Evolutionary conservation across 2,888 invertebrate genomes (phyloP).

Genomic region (Lypha dubia): DNA sequence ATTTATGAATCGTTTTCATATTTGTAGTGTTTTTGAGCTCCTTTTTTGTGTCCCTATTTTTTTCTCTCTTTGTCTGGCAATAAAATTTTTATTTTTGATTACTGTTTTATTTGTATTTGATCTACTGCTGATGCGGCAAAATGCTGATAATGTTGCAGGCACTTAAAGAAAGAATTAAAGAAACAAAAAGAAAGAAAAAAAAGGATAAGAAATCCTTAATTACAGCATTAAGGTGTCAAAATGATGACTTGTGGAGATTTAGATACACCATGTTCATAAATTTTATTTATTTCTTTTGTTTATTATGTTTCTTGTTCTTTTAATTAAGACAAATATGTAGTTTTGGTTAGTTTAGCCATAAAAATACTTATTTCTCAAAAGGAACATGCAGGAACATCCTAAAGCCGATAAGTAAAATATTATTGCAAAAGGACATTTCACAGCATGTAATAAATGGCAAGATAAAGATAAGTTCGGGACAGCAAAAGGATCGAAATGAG

Average conservation of each 20-base stretch:
- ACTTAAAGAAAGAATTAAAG: not conserved
- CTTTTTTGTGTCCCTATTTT: too few species aligned
- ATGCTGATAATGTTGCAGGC: conserved; percentile 72
- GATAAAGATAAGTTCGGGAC: too few species aligned
- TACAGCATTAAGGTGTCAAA: conserved; percentile 82
- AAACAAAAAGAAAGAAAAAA: not conserved
- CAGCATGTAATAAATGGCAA: too few species aligned
- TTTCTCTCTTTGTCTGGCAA: conserved; percentile 26
- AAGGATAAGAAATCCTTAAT: conserved; percentile 77
- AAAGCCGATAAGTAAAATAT: too few species aligned
- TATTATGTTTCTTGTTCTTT: not conserved
- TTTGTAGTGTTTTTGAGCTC: conserved; percentile 75
- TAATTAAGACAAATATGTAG: not conserved
- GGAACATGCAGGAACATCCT: too few species aligned
- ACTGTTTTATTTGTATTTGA: conserved; percentile 56
- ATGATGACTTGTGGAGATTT: conserved; percentile 75
- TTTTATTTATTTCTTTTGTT: conserved; percentile 3
- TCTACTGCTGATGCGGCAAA: conserved; percentile 39
- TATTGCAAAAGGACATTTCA: too few species aligned
- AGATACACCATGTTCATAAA: conserved; percentile 38
- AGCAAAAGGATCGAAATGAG: too few species aligned
- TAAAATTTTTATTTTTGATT: conserved; percentile 53
- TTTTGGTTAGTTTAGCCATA: not conserved
- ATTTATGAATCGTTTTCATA: conserved; percentile 77
- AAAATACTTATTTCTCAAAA: too few species aligned